Evolutionary conservation across 2,797 vertebrate genomes (phyloP).

Genomic region (Smutsia gigantea): DNA sequence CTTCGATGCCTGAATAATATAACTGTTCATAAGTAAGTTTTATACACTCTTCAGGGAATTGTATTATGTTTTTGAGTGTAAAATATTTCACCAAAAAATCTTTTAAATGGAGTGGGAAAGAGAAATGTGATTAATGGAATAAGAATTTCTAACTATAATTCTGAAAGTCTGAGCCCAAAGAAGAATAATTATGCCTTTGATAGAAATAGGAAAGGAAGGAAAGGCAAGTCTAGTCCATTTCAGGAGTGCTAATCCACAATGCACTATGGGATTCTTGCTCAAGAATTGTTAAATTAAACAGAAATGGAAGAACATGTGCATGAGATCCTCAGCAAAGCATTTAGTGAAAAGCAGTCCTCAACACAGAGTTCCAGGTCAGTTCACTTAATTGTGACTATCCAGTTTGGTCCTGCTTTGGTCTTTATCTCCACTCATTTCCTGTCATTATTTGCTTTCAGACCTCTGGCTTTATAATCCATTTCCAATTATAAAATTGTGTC

Average conservation of each 20-base stretch:
- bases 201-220: not conserved
- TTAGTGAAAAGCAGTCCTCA: not conserved
- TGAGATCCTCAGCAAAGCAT: not conserved
- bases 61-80: not conserved
- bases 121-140: not conserved
- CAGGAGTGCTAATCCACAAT: not conserved
- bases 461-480: slow-evolving; percentile 18
- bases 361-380: not conserved
- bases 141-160: not conserved
- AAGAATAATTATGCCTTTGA: not conserved
- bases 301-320: not conserved
- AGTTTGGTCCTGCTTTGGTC: not conserved
- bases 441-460: slow-evolving; percentile 6
- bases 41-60: not conserved
- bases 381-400: not conserved
- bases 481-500: not conserved
- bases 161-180: not conserved
- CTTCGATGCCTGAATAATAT: not conserved
- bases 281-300: not conserved
- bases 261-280: not conserved
- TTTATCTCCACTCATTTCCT: not conserved
- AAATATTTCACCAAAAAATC: not conserved
- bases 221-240: not conserved
- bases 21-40: not conserved
- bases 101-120: not conserved